Base-by-base conservation (phyloP, 2,888 invertebrate genomes). In the Keiferia lycopersicella region DNA sequence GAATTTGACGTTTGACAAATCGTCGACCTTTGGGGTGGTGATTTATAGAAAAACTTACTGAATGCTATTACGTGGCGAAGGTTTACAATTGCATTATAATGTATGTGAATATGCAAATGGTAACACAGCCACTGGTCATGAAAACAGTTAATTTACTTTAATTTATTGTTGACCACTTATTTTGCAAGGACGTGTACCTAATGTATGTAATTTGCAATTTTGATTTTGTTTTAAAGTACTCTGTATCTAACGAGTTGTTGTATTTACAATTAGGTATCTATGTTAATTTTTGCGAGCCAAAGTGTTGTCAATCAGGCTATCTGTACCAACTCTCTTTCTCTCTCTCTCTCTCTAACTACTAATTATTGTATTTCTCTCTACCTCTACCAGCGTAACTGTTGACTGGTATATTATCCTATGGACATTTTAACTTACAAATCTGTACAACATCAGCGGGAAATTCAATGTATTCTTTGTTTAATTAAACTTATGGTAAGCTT, bases 1-100 rank as follows among this genome's bases (percentile, higher is more conserved):
- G 65, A 65, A 66, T 67, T 65, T 63, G 67, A 69, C 71, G 64
- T 66, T 71, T 74, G 73, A 77, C 71, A 75, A 73, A 77, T 76
- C 64, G 70, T 63, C 60, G 62, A 58, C 65, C 66, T 66, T 65
- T 62, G 70, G 72, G 72, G 70, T 72, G 65, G 66, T 75, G 74
- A 76, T 75, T 77, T 71, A 73, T 75, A 67, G 65, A 59, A 38
- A 67, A 72, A 71, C 69, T 74, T 70, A 65, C 45, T 64, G 65
- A 53, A 62, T 63, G 65, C 66, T 65, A 68, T 71, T 70, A 72
- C 26, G 58, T 50, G 30, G 53, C 22, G 26, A 16, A 41, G 57
- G 56, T 34, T 26, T 34, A 56, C 16, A 34, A 56, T 56, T 56
- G 45, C 45, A 45, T 45, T 45, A 45, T 45, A 45, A 45, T 56